Conservation (phyloP, 2,113 vertebrate species). For the Serilophus lunatus region DNA sequence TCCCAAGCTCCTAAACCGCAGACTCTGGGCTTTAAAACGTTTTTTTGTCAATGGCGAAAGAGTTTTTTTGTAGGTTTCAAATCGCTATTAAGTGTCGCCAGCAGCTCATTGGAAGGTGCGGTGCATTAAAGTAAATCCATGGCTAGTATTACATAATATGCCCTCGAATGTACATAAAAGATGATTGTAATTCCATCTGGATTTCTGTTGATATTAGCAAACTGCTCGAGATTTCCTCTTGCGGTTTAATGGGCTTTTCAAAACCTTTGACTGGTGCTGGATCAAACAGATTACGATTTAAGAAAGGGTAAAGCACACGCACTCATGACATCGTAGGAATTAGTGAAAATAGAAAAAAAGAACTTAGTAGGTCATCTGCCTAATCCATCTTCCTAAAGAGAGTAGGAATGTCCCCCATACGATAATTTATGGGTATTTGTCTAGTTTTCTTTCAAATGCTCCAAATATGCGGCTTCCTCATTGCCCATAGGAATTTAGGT, state of each 20-base stretch:
- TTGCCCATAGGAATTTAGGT: slow-evolving; percentile 48
- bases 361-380: slow-evolving; percentile 51
- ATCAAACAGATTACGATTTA: slow-evolving; percentile 54
- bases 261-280: slow-evolving; percentile 28
- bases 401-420: slow-evolving; percentile 1
- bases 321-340: slow-evolving; percentile 10
- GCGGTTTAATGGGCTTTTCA: slow-evolving; percentile 21
- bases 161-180: neutral
- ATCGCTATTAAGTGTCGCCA: neutral
- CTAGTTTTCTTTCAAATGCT: slow-evolving; percentile 34
- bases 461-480: slow-evolving; percentile 28
- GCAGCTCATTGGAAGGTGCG: neutral
- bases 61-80: neutral
- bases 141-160: slow-evolving; percentile 22
- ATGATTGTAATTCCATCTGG: slow-evolving; percentile 54
- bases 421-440: slow-evolving; percentile 39
- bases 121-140: slow-evolving; percentile 3
- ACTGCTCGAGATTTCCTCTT: slow-evolving; percentile 47
- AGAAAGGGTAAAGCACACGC: neutral
- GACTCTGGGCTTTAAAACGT: neutral
- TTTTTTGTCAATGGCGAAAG: neutral
- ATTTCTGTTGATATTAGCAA: slow-evolving; percentile 54
- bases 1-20: neutral
- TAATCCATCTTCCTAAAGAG: slow-evolving; percentile 43
- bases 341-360: neutral